Base-by-base conservation (phyloP, 2,113 vertebrate genomes). In the Mustela nigripes region DNA sequence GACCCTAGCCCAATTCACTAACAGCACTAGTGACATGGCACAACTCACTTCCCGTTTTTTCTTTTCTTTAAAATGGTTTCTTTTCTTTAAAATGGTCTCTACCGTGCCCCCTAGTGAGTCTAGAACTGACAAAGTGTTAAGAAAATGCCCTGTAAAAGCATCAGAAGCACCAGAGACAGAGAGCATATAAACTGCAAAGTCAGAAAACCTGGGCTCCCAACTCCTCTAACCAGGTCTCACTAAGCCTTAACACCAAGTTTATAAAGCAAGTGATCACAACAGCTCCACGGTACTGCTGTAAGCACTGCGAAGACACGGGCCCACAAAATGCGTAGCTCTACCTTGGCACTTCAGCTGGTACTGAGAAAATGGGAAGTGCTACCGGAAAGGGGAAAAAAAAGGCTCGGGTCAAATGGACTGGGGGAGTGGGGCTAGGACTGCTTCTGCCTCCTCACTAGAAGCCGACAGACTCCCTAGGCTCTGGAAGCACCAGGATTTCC, bases 261-360 rank as follows among this genome's bases (percentile, higher is more conserved):
- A 33, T 56, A 19, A 79, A 36, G 62, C 22, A 3, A 81, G 0
- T 71, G 22, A 89, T 53, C 26, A 78, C 60, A 60, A 62, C 16
- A 2, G n/a, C 22, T 11, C 2, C 21, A 36, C 0, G 1, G 36
- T 7, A 50, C 60, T 21, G 4, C 1, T 28, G 14, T 1, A 26
- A 74, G 11, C 53, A 39, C 26, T 24, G 28, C 56, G 33, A 0
- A 31, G 22, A 69, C 31, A 91, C 42, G 1, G 9, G 5, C 6
- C 10, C 5, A 0, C 26, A 19, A 71, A 50, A 14, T 1, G 2
- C 0, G n/a, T 21, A n/a, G 63, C n/a, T 96, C 93, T 79, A 74
- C 24, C 63, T 42, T 18, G 5, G 45, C 45, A 69, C 45, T 36
- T 48, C 11, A 84, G 24, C 63, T 73, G 28, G 83, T 62, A 11